Base-by-base conservation (phyloP, 2,888 invertebrate species). In the Sycophila texana region DNA sequence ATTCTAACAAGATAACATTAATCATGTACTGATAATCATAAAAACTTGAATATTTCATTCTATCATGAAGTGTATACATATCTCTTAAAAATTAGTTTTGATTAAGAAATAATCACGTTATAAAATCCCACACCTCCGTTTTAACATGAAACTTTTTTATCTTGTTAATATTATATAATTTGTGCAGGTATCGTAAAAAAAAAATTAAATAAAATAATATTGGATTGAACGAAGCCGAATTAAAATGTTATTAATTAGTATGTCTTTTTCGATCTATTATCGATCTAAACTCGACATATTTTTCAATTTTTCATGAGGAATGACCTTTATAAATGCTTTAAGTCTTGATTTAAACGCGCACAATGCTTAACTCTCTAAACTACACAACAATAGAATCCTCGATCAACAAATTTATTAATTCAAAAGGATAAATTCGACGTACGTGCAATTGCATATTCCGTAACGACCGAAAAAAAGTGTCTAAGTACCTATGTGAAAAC, bases 1-100 rank as follows among this genome's bases (percentile, higher is more conserved):
- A 4, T 55, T 74, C 13, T 20, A 65, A 65, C 66, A 60, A 66
- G 63, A 74, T 63, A 71, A 74, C 70, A 65, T 65, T 65, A 60
- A 71, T 30, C 4, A 16, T 16, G 60, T 49, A 30, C 22, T 55
- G 65, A 49, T 65, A 49, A 60, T 18, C 58, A 68, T 26, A 60
- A 58, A 60, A 58, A 68, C 30, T 60, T 20, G 5, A 73, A 55
- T 55, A 39, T 55, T 39, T 12, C n/a, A 39, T 26, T 39, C 13
- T 60, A 49, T 2, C 7, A 49, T 49, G 4, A 61, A 53, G 7
- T 39, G 2, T 14, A 4, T 53, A 10, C 2, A 26, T 26, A 2
- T 0, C 13, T 66, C 68, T 57, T 68, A 51, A 63, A 68, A 49
- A 61, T 70, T 55, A 74, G n/a, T 63, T 78, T 78, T 68, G 49